Evolutionary conservation across 2,797 vertebrate genomes (phyloP).

Genomic region (Petrocephalus schoutedeni): DNA sequence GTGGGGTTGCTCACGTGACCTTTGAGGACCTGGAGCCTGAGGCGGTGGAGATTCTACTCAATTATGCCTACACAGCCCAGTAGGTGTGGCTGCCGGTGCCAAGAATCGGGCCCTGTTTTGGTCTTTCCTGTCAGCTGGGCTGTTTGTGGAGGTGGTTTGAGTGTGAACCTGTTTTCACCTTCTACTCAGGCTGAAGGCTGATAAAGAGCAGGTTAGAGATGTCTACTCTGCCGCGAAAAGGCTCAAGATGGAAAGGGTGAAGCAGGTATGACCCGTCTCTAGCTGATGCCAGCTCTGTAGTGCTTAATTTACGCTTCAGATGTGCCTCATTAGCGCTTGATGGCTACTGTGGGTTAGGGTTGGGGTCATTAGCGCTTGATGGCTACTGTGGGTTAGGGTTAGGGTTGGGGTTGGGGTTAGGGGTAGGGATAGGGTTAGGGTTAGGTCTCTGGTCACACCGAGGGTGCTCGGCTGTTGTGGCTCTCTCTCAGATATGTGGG

Average conservation of each 20-base stretch:
- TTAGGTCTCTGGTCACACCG: not conserved
- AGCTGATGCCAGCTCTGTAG: not conserved
- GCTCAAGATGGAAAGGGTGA: conserved; percentile 96
- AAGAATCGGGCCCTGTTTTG: not conserved
- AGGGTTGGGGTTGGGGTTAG: no score
- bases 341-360: no score
- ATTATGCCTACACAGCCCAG: conserved; percentile 98
- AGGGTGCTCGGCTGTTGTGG: not conserved
- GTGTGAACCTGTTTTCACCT: not conserved
- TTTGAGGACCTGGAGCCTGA: conserved; percentile 95
- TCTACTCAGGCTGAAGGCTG: conserved; percentile 81
- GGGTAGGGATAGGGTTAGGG: no score
- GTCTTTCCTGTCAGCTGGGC: not conserved
- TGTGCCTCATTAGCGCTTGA: not conserved
- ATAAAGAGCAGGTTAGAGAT: conserved; percentile 92
- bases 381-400: no score
- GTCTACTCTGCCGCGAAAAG: conserved; percentile 96
- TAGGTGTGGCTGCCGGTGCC: conserved; percentile 54
- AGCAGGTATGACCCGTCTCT: conserved; percentile 68
- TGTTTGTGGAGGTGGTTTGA: not conserved
- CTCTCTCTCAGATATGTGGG: conserved; percentile 79
- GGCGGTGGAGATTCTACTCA: conserved; percentile 92
- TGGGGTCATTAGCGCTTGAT: no score
- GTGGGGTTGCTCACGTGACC: conserved; percentile 89
- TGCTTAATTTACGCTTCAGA: not conserved